Evolutionary conservation across 2,797 vertebrate species (phyloP).

Genomic region (Peromyscus eremicus): DNA sequence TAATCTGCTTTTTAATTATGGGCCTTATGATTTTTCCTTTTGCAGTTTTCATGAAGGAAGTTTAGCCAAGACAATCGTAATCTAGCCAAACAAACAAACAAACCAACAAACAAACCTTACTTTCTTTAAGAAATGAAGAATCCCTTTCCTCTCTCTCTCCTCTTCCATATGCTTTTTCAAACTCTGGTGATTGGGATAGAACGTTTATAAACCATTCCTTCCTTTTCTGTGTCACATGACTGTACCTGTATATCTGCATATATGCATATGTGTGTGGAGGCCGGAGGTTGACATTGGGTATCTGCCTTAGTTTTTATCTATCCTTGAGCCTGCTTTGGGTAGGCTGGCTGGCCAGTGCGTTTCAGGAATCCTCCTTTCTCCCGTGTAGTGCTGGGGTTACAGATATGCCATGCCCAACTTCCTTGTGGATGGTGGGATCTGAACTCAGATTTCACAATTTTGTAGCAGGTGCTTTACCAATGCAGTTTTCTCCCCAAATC

Average conservation of each 20-base stretch:
- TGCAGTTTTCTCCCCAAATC: not conserved
- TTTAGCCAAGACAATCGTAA: not conserved
- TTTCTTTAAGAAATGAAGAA: constrained; percentile 29
- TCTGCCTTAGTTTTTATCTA: not conserved
- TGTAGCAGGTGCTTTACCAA: not conserved
- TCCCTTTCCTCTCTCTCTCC: not conserved
- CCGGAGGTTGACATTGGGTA: not conserved
- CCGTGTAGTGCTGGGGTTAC: not conserved
- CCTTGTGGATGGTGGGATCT: not conserved
- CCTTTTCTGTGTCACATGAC: not conserved
- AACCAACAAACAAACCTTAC: not conserved
- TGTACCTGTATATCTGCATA: not conserved
- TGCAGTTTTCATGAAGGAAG: constrained; percentile 18
- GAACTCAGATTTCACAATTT: not conserved
- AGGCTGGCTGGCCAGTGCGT: not conserved
- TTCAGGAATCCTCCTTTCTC: not conserved
- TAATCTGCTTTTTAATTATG: not conserved
- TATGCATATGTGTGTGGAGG: too few relatives aligned
- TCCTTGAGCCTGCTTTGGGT: not conserved
- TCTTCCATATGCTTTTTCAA: not conserved
- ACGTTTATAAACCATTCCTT: constrained; percentile 15
- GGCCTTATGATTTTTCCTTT: constrained; percentile 26
- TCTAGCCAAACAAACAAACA: not conserved
- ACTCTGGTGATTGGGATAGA: constrained; percentile 4
- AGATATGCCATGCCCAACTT: not conserved